These are phyloP conservation scores for Odontamblyopus lacepedii DNA, from an alignment of 2,797 vertebrate species.

Conservation along the genomic window DNA sequence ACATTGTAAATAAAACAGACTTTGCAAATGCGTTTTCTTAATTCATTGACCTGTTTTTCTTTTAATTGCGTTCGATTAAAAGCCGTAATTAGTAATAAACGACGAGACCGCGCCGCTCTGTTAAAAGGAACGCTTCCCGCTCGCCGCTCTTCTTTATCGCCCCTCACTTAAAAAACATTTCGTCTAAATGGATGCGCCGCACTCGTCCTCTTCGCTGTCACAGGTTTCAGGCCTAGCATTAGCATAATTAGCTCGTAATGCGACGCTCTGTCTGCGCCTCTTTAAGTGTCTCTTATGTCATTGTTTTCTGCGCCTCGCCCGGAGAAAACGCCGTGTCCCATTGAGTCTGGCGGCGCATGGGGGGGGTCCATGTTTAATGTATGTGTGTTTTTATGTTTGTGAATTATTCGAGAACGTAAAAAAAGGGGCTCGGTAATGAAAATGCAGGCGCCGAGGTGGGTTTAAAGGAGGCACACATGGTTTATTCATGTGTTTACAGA, in stretches of 20 bases:
- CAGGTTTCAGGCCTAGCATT: not conserved
- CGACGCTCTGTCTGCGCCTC: not conserved
- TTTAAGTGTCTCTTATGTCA: not conserved
- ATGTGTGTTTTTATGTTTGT: not conserved
- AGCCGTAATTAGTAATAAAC: not conserved
- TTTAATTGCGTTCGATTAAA: not conserved
- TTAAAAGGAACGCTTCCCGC: not conserved
- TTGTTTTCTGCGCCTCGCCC: not conserved
- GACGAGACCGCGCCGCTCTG: not conserved
- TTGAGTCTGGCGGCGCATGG: not conserved
- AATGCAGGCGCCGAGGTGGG: not conserved
- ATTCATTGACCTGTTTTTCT: not conserved
- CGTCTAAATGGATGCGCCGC: not conserved
- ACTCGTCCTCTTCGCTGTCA: not conserved
- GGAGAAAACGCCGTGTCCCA: not conserved
- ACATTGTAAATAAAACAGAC: not conserved
- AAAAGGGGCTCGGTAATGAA: not conserved
- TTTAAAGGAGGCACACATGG: not conserved
- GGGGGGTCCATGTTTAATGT: not conserved
- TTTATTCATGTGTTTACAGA: not conserved
- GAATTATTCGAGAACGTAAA: not conserved
- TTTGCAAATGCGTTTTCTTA: not conserved
- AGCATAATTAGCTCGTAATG: slow-evolving; percentile 4
- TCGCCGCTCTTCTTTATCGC: not conserved
- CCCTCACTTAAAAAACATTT: not conserved